Conservation (phyloP, 2,113 vertebrate species). For the Capricornis sumatraensis region DNA sequence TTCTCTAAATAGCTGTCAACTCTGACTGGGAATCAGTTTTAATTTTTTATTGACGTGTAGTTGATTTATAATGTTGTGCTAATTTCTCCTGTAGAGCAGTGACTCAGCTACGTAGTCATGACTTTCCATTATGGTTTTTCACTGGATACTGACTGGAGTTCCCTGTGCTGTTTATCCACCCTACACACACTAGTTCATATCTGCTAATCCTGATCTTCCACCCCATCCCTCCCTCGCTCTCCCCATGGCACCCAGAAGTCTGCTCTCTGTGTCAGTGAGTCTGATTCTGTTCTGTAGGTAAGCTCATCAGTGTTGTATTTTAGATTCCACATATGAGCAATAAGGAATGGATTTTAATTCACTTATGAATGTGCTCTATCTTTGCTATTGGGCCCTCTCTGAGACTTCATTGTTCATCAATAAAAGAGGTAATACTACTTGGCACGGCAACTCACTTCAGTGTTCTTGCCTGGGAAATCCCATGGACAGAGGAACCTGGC, state of each 20-base stretch:
- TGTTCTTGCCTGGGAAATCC: background rate
- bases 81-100: background rate
- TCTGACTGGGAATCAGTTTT: background rate
- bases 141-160: background rate
- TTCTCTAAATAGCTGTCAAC: background rate
- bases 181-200: background rate
- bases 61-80: background rate
- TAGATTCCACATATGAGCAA: background rate
- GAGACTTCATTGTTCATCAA: background rate
- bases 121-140: background rate
- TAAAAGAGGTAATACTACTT: background rate
- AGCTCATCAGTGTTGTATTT: background rate
- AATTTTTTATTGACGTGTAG: background rate
- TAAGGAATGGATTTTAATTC: background rate
- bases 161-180: background rate
- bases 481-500: background rate
- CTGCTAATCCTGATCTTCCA: background rate
- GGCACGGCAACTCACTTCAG: background rate
- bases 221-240: background rate
- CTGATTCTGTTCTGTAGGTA: background rate
- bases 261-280: background rate
- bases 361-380: background rate
- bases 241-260: background rate
- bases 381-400: background rate
- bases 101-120: background rate